A percentile compares a stretch with the other conserved stretches of the same genome.
Evolutionary conservation across 2,888 invertebrate species (phyloP).

Genomic region (Argyresthia albistria): DNA sequence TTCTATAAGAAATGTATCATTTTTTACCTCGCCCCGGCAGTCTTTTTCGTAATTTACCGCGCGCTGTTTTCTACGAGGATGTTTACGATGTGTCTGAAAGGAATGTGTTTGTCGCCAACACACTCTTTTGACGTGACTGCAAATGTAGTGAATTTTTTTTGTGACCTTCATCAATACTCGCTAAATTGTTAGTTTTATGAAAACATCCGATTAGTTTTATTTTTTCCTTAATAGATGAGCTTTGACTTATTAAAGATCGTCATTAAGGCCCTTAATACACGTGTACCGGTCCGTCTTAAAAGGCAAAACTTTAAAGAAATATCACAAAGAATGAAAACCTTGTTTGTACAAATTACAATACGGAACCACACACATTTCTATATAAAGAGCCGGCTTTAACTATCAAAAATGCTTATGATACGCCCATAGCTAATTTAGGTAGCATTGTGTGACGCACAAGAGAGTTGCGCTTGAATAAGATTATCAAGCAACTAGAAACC

Average conservation of each 20-base stretch:
- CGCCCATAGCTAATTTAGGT: slow-evolving; percentile 68
- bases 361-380: slow-evolving; percentile 38
- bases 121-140: not conserved
- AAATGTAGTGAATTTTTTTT: not conserved
- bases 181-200: too few species aligned
- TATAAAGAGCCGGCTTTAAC: slow-evolving; percentile 28
- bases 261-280: too few species aligned
- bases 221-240: too few species aligned
- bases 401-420: slow-evolving; percentile 45
- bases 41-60: not conserved
- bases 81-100: not conserved
- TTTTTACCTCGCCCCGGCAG: not conserved
- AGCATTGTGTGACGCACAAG: slow-evolving; percentile 67
- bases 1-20: not conserved
- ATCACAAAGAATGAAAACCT: not conserved
- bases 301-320: not conserved
- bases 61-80: not conserved
- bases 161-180: too few species aligned
- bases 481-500: slow-evolving; percentile 61
- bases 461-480: slow-evolving; percentile 60
- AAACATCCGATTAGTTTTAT: too few species aligned
- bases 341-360: not conserved
- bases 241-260: too few species aligned
- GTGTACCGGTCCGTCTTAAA: too few species aligned
- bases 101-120: not conserved